Conservation (phyloP, 2,888 invertebrate species). For the Halictus ligatus region DNA sequence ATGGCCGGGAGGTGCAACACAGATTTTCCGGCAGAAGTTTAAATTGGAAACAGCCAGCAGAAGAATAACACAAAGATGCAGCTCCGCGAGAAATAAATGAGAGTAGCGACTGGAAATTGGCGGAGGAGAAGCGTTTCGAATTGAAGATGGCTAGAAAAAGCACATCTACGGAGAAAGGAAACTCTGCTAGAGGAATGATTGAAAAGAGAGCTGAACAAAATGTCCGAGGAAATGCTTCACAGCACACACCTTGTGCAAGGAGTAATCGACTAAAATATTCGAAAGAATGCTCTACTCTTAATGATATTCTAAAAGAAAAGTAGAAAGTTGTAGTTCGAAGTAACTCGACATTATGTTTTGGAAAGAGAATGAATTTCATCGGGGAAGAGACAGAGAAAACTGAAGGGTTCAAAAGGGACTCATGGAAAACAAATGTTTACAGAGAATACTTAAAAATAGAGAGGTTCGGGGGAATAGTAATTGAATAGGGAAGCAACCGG, state of each 20-base stretch:
- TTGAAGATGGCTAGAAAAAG: neutral
- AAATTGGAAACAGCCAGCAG: neutral
- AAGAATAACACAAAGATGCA: neutral
- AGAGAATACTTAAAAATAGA: neutral
- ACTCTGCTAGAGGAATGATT: neutral
- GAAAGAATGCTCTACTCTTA: neutral
- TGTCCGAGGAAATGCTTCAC: neutral
- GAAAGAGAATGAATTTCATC: neutral
- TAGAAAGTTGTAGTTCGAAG: neutral
- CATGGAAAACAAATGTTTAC: neutral
- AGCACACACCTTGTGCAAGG: neutral
- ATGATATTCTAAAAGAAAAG: neutral
- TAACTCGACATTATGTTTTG: neutral
- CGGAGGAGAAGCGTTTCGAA: neutral
- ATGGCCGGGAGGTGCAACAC: neutral
- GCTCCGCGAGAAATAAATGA: neutral
- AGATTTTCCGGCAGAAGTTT: neutral
- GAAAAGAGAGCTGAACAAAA: neutral
- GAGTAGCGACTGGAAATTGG: neutral
- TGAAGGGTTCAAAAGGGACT: neutral
- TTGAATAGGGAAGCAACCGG: neutral
- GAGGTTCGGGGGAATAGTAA: neutral
- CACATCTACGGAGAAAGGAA: neutral
- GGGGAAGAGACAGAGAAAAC: neutral
- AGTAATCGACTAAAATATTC: neutral